Evolutionary conservation across 2,888 invertebrate species (phyloP).

Genomic region (Spodoptera littoralis): DNA sequence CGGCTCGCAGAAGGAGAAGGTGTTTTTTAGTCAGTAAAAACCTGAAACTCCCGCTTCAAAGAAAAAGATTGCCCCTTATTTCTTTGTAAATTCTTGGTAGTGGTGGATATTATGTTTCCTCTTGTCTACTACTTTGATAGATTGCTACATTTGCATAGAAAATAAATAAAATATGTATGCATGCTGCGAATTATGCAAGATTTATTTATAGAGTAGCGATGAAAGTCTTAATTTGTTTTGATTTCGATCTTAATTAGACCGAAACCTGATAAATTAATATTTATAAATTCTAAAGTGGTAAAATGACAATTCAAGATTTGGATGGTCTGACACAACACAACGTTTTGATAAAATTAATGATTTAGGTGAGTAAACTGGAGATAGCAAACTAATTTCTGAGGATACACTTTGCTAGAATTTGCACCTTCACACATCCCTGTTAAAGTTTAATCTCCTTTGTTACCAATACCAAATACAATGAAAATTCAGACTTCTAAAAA

Average conservation of each 20-base stretch:
- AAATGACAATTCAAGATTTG: constrained; percentile 3
- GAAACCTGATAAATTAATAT: background rate
- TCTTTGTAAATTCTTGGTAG: no score
- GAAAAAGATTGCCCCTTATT: no score
- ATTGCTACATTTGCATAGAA: constrained; percentile 10
- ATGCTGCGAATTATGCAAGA: constrained; percentile 17
- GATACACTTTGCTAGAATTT: no score
- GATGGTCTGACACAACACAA: background rate
- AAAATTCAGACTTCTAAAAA: constrained; percentile 1
- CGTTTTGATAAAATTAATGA: background rate
- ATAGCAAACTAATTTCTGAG: no score
- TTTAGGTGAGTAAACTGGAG: no score
- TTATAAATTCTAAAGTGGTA: constrained; percentile 24
- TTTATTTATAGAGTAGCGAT: constrained; percentile 21
- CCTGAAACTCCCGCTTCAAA: no score
- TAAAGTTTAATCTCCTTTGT: background rate
- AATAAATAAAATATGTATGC: constrained; percentile 16
- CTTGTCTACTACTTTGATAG: background rate
- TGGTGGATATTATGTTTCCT: background rate
- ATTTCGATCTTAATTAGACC: constrained; percentile 33
- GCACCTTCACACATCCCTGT: no score
- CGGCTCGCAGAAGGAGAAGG: no score
- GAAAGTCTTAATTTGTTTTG: constrained; percentile 44
- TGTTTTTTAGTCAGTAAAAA: no score
- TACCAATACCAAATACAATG: background rate